These are phyloP conservation scores for Siderastrea siderea DNA, from an alignment of 92 coral and sea anemone genomes.

Conservation along the genomic window DNA sequence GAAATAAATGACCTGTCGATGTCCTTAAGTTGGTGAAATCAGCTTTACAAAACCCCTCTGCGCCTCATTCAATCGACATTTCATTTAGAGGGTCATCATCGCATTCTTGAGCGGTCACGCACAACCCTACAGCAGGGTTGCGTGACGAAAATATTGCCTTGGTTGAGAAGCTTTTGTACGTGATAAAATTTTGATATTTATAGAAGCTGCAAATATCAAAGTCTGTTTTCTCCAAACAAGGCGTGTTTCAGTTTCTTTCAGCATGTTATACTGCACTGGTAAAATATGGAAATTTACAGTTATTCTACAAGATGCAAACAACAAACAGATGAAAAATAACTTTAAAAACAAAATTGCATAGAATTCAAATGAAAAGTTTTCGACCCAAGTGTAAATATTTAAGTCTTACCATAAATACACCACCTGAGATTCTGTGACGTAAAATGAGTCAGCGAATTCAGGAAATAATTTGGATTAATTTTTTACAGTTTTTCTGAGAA, in stretches of 20 bases:
- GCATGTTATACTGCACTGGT: not conserved
- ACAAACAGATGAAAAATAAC: not conserved
- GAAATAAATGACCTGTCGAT: too few relatives aligned
- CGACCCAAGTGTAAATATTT: not conserved
- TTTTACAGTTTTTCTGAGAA: not conserved
- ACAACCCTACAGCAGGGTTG: not conserved
- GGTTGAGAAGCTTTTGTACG: not conserved
- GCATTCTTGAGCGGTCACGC: too few relatives aligned
- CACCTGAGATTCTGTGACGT: not conserved
- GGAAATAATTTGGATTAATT: not conserved
- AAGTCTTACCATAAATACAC: not conserved
- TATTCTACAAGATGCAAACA: not conserved
- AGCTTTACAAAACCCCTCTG: too few relatives aligned
- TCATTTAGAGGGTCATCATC: too few relatives aligned
- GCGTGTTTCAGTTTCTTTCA: slow-evolving; percentile 18
- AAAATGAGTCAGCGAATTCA: slow-evolving; percentile 13
- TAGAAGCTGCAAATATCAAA: not conserved
- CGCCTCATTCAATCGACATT: too few relatives aligned
- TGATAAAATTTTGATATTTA: not conserved
- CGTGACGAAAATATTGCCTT: not conserved
- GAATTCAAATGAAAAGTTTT: not conserved
- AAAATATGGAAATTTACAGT: too few relatives aligned
- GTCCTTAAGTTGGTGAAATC: too few relatives aligned
- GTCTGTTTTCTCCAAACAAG: not conserved
- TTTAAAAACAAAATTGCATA: not conserved